Evolutionary conservation across 1,140 invertebrate genomes (phyloP), one percentile per base, ranked within the genome.

Genomic region (Aphidius ervi): DNA sequence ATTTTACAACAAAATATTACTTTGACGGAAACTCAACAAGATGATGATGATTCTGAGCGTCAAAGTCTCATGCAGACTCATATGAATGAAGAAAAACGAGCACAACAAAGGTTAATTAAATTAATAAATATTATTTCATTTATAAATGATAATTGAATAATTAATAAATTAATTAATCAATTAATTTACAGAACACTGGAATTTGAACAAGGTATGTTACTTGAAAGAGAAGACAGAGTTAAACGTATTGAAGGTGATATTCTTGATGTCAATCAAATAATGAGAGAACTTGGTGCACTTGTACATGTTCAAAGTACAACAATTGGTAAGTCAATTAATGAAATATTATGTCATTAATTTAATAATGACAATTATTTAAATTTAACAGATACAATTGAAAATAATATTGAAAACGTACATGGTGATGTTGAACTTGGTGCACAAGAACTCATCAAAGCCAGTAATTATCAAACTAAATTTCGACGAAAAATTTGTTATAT

Each of bases 241-340:
- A 83, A 83, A 64, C 82, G 86, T 71, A 90, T 93, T 50, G 91
- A 96, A 80, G 85, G 85, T 5, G 90, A 96, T 74, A 90, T 97
- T 58, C 77, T 93, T 57, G 93, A 96, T 77, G 89, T 96, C 1
- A 95, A 95, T 77, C 86, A 93, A 74, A 95, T 97, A 56, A 97
- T 97, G 88, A 86, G 89, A 62, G 88, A 94, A 67, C 79, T 98
- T n/a, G 88, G 86, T 5, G 84, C 84, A 47, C 75, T 95, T 69
- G 90, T 95, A 2, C 81, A 89, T 70, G 85, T 89, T 67, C 95
- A 98, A 80, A 88, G 86, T 43, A 87, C 92, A 65, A 81, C 84
- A 58, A 85, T 97, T 67, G 92, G 94, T 96, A 84, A 84, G 84
- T 75, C 47, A 50, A 54, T 47, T 42, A 31, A 31, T 31, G 1